A percentile compares a stretch with the other conserved stretches of the same genome.
These are phyloP conservation scores for Pampus argenteus DNA, from an alignment of 2,797 vertebrate genomes.

Conservation along the genomic window DNA sequence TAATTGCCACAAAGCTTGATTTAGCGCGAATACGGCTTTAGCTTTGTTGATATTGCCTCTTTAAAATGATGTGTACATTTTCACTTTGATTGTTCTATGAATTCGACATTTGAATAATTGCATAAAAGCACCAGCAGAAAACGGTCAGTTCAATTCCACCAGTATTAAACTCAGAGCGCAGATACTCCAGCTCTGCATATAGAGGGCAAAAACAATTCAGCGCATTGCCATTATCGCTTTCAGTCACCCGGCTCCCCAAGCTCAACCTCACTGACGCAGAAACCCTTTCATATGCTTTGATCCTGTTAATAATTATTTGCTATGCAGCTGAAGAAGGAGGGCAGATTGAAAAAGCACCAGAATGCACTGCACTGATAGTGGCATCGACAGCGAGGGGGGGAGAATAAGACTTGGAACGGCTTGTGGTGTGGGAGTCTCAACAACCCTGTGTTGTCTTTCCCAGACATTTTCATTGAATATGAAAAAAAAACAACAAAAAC, in stretches of 20 bases:
- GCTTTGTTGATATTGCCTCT: constrained; percentile 1
- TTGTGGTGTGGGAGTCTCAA: constrained; percentile 45
- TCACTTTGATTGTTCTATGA: not conserved
- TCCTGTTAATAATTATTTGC: constrained; percentile 76
- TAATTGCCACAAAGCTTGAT: too few relatives aligned
- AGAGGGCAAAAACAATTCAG: constrained; percentile 52
- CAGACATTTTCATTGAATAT: constrained; percentile 31
- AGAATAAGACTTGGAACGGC: constrained; percentile 26
- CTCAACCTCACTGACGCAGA: constrained; percentile 55
- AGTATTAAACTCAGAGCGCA: constrained; percentile 18
- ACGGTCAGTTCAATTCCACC: constrained; percentile 3
- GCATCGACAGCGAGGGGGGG: not conserved
- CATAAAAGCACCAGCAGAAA: constrained; percentile 14
- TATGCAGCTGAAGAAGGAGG: constrained; percentile 57
- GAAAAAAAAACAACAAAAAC: constrained; percentile 12
- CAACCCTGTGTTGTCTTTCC: constrained; percentile 39
- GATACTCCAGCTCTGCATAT: constrained; percentile 12
- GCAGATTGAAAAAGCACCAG: constrained; percentile 55
- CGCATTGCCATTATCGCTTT: constrained; percentile 61
- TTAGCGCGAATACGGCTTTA: too few relatives aligned
- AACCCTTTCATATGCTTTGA: constrained; percentile 72
- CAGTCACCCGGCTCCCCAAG: constrained; percentile 69
- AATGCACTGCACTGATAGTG: constrained; percentile 61
- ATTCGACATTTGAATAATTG: not conserved
- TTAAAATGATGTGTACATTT: not conserved